Base-by-base conservation (phyloP, 1,140 invertebrate genomes). In the Periplaneta americana region DNA sequence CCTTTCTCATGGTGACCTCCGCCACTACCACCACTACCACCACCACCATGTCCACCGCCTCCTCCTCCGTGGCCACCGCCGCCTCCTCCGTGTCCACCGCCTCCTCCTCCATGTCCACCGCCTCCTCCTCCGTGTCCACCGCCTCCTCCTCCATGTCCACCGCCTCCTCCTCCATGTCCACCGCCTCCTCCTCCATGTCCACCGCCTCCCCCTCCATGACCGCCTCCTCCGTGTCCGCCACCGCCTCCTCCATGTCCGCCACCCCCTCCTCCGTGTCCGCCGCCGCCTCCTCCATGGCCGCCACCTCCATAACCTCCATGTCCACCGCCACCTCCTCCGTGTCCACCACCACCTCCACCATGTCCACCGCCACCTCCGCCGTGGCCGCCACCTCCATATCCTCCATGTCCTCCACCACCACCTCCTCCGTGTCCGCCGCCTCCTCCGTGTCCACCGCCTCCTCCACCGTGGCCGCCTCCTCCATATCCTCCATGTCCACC, bases 1-100 rank as follows among this genome's bases (percentile, higher is more conserved):
- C 80, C 83, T 36, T 83, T 78, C 13, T 75, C 78, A 48, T 80
- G 77, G 35, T 83, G 74, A 8, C 81, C 76, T 15, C 31, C 77
- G 35, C 39, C 75, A 28, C 80, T 74, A 13, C 75, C 80, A 48
- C 48, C 34, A 31, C 28, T 15, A 9, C n/a, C n/a, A 66, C 39
- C 39, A 22, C 48, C 22, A 22, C 39, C 13, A 48, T 48, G 39
- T 66, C 48, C 48, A n/a, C 10, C 13, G 13, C 15, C 3, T 48
- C 39, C 39, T 9, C 39, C 48, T 57, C 48, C 2, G 48, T 57
- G 48, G 4, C 11, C 3, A 2, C 48, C 48, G 22, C 48, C 48
- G 4, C 80, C 80, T 34, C 75, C 74, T 8, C 75, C 76, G n/a
- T 37, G 32, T 22, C 76, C 22, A n/a, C 76, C 22, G 33, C 76